phyloP scores from a whole-genome alignment of 1,140 invertebrate genomes.

The Brachionus rubens region DNA sequence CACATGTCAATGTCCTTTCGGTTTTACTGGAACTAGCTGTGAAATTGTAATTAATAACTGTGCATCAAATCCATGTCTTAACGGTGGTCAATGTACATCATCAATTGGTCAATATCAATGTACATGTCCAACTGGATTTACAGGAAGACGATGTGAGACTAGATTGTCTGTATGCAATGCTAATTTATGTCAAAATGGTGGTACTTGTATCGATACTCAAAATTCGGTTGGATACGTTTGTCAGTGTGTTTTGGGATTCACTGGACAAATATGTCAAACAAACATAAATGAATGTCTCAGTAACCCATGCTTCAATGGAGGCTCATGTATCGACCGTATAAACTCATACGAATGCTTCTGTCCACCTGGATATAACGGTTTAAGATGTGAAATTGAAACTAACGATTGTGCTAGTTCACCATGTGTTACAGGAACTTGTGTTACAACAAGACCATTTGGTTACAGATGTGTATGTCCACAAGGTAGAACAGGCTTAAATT shows the following conservation, averaged over 20 bases:
- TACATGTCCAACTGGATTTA: slow-evolving; percentile 42
- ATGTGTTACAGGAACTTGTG: slow-evolving; percentile 38
- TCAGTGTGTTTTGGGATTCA: slow-evolving; percentile 44
- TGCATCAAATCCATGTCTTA: slow-evolving; percentile 48
- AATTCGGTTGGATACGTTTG: slow-evolving; percentile 41
- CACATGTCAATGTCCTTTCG: slow-evolving; percentile 47
- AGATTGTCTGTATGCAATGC: slow-evolving; percentile 56
- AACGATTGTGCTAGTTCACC: slow-evolving; percentile 32
- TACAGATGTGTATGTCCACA: slow-evolving; percentile 73
- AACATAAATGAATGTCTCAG: slow-evolving; percentile 72
- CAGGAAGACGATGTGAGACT: slow-evolving; percentile 45
- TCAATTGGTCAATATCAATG: slow-evolving; percentile 63
- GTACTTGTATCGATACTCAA: slow-evolving; percentile 67
- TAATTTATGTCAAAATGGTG: slow-evolving; percentile 83
- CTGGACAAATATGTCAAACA: slow-evolving; percentile 30
- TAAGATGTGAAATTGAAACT: slow-evolving; percentile 41
- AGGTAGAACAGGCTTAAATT: slow-evolving; percentile 70
- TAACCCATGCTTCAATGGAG: slow-evolving; percentile 80
- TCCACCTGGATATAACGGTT: slow-evolving; percentile 31
- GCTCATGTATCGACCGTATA: slow-evolving; percentile 71
- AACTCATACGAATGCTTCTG: slow-evolving; percentile 72
- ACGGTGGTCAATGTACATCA: slow-evolving; percentile 48
- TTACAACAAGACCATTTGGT: not conserved
- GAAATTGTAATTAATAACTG: slow-evolving; percentile 48
- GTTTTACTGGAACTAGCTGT: slow-evolving; percentile 46